Conservation (phyloP, 2,113 vertebrate species). For the Notiomystis cincta region DNA sequence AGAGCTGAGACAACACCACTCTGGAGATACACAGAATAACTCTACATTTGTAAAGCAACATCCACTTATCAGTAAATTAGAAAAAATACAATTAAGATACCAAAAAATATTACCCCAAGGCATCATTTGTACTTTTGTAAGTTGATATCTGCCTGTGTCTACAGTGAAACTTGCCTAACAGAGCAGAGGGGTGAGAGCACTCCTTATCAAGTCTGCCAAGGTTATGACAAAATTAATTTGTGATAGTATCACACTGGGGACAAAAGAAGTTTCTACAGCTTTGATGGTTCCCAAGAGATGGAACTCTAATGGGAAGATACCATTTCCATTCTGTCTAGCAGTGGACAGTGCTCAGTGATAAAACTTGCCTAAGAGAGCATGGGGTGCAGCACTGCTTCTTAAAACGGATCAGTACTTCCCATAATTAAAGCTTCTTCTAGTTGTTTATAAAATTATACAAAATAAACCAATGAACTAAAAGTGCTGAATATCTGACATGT, state of each 20-base stretch:
- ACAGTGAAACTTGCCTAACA: neutral
- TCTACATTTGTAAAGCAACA: neutral
- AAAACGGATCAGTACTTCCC: neutral
- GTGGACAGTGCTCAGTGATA: neutral
- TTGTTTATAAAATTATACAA: neutral
- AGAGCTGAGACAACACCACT: neutral
- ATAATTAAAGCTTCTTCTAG: neutral
- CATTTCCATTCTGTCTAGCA: neutral
- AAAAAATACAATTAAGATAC: neutral
- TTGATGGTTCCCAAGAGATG: neutral
- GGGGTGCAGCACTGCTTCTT: accelerated
- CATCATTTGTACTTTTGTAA: neutral
- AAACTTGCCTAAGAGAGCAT: neutral
- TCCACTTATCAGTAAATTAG: neutral
- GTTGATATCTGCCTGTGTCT: neutral
- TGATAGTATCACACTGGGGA: neutral
- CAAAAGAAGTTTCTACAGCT: neutral
- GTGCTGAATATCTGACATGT: neutral
- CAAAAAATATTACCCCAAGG: neutral
- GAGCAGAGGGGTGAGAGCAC: neutral
- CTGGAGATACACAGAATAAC: neutral
- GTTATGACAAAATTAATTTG: neutral
- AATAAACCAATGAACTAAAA: neutral
- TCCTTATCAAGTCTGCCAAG: neutral
- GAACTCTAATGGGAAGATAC: neutral